A percentile compares a stretch with the other conserved stretches of the same genome.
Conservation (phyloP, 2,888 invertebrate genomes). For the Cordilura impudica region DNA sequence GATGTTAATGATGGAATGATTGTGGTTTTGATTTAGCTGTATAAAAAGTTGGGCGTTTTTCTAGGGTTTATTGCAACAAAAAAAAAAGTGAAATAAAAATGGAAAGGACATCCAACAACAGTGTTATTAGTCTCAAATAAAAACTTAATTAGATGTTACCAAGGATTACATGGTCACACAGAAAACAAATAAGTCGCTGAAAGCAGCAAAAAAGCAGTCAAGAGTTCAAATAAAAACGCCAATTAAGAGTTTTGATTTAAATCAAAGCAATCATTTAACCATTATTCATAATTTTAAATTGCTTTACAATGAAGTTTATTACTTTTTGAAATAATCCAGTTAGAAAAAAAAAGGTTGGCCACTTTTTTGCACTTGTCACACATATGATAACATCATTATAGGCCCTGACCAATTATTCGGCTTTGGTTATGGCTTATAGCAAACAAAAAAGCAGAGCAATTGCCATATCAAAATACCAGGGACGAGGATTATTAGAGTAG, state of each 20-base stretch:
- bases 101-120: constrained; percentile 13
- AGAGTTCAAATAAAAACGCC: constrained; percentile 4
- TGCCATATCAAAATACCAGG: too few relatives aligned
- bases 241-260: neutral
- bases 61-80: constrained; percentile 17
- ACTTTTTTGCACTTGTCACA: too few relatives aligned
- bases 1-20: constrained; percentile 43
- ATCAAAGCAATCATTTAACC: too few relatives aligned
- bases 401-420: too few relatives aligned
- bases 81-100: constrained; percentile 6
- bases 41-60: constrained; percentile 22
- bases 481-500: too few relatives aligned
- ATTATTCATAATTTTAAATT: too few relatives aligned
- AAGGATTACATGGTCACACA: constrained; percentile 29
- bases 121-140: constrained; percentile 28
- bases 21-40: constrained; percentile 29
- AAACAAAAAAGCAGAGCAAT: too few relatives aligned
- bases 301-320: too few relatives aligned
- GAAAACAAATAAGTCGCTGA: neutral
- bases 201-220: constrained; percentile 7
- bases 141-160: constrained; percentile 49
- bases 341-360: too few relatives aligned
- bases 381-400: too few relatives aligned
- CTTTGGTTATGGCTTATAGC: too few relatives aligned
- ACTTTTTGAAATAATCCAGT: too few relatives aligned